A percentile compares a stretch with the other conserved stretches of the same genome.
Conservation (phyloP, 1,140 invertebrate genomes). For the Himalopsyche phryganea region DNA sequence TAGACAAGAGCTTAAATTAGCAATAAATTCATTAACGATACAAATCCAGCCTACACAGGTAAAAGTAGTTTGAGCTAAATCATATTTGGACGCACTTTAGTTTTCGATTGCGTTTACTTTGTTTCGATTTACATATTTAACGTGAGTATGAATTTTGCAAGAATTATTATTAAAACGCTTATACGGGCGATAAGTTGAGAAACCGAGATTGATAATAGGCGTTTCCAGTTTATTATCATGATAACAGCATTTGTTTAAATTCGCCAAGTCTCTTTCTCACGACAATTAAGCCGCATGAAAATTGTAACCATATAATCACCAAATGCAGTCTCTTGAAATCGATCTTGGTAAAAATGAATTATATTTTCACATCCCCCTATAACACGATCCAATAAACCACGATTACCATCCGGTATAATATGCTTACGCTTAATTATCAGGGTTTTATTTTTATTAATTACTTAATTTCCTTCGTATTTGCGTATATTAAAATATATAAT, state of each 20-base stretch:
- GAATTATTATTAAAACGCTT: constrained; percentile 11
- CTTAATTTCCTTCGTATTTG: too few relatives aligned
- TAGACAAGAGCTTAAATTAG: constrained; percentile 2
- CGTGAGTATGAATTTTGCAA: constrained; percentile 21
- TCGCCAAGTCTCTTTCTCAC: constrained; percentile 2
- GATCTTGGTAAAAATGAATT: too few relatives aligned
- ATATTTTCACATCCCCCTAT: too few relatives aligned
- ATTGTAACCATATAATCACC: too few relatives aligned
- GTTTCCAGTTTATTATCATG: constrained; percentile 13
- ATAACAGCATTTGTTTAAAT: constrained; percentile 17
- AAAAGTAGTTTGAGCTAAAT: constrained; percentile 26
- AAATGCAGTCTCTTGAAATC: too few relatives aligned
- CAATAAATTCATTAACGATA: constrained; percentile 3
- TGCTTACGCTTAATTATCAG: too few relatives aligned
- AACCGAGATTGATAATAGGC: constrained; percentile 24
- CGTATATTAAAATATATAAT: too few relatives aligned
- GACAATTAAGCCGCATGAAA: neutral
- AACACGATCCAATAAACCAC: too few relatives aligned
- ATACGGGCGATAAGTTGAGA: constrained; percentile 2
- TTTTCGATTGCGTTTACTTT: constrained; percentile 18
- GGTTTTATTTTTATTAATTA: too few relatives aligned
- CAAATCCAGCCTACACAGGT: constrained; percentile 12
- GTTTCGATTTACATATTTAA: constrained; percentile 24
- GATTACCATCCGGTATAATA: too few relatives aligned
- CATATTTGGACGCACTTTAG: constrained; percentile 21